Percentiles rank a stretch among this genome's conserved stretches.
Conservation (phyloP, 2,113 vertebrate species). For the Ictalurus punctatus region DNA sequence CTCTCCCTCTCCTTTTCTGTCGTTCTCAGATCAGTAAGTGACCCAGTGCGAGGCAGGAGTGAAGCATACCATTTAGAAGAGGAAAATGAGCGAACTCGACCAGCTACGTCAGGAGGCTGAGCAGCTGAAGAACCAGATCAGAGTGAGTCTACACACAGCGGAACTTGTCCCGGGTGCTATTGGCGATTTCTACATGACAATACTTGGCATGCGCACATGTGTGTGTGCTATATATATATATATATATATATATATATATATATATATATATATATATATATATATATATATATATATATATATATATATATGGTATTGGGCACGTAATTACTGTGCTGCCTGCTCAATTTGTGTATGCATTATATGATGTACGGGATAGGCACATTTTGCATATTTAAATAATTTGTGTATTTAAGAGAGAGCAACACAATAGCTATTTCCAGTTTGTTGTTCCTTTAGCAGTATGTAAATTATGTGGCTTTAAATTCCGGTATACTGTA, state of each 20-base stretch:
- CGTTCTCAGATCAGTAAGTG: conserved; percentile 79
- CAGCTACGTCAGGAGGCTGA: conserved; percentile 99
- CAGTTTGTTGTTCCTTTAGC: not conserved
- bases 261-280: not conserved
- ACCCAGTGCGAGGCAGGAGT: conserved; percentile 77
- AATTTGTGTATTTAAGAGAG: not conserved
- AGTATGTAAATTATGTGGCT: not conserved
- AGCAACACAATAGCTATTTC: not conserved
- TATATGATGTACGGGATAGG: not conserved
- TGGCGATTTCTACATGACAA: not conserved
- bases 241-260: no score
- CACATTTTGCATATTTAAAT: not conserved
- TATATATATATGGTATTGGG: no score
- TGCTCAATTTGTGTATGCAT: not conserved
- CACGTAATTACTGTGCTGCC: no score
- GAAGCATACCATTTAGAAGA: conserved; percentile 80
- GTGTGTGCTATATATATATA: no score
- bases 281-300: not conserved
- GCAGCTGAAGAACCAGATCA: conserved; percentile 99
- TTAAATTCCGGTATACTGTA: not conserved
- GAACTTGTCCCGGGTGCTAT: not conserved
- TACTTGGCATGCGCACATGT: not conserved
- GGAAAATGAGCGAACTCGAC: conserved; percentile 99
- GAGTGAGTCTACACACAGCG: conserved; percentile 76
- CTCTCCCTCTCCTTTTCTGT: conserved; percentile 8